Base-by-base conservation (phyloP, 2,888 invertebrate genomes). In the Mesorhabditis spiculigera region DNA sequence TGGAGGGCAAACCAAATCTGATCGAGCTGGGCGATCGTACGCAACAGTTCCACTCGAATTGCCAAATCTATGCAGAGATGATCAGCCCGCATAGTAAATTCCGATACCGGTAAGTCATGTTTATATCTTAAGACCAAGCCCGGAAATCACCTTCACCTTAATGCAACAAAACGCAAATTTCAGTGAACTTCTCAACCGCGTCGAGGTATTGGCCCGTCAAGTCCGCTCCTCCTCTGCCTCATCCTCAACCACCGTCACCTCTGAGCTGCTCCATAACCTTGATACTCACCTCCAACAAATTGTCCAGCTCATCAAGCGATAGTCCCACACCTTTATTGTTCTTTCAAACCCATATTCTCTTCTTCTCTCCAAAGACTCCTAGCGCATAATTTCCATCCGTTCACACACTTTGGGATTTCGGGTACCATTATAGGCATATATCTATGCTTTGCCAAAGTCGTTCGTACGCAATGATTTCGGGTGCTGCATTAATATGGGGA, bases 1-100 rank as follows among this genome's bases (percentile, higher is more conserved):
- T 28, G 28, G 28, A 28, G 28, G 28, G 28, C 28, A 28, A 28
- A 28, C 28, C 28, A 28, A 28, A 28, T 28, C 28, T 28, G 28
- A 28, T 68, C 68, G 72, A 75, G 58, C 65, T 84, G 42, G 74
- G 78, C 63, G 84, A 84, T 65, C 70, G 78, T 67, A 75, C 79
- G 62, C 82, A 82, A 68, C 79, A 84, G 69, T 82, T 84, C 70
- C 81, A 83, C 70, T 71, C 75, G 13, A 80, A 78, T 13, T 94
- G 94, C 87, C 90, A 91, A 82, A 91, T 91, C 79, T 93, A 92
- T 83, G 92, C 93, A 16, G 94, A 94, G 80, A 90, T 90, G 76
- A 91, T 92, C 83, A 92, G 93, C 10, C 92, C 93, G 28, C 93
- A 93, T 86, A 91, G 92, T 67, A 92, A 94, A 85, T 93, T 94